Evolutionary conservation across 2,888 invertebrate genomes (phyloP).

Genomic region (Scrobipalpa costella): DNA sequence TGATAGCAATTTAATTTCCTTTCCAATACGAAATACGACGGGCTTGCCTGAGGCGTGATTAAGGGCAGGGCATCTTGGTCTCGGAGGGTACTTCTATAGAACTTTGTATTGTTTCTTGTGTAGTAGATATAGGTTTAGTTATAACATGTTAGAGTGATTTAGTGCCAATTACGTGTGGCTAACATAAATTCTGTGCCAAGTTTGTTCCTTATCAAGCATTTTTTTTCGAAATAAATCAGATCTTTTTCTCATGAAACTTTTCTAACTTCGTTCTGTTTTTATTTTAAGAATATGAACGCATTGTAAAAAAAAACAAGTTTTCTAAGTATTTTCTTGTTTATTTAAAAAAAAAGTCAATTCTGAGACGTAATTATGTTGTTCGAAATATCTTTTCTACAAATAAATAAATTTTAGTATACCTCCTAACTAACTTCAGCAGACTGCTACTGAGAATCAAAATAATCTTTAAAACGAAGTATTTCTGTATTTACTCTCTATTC

Average conservation of each 20-base stretch:
- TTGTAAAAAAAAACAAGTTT: too few relatives aligned
- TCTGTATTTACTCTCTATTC: background rate
- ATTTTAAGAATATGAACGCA: too few relatives aligned
- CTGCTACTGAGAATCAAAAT: constrained; percentile 1
- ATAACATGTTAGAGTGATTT: too few relatives aligned
- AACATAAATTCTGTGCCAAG: too few relatives aligned
- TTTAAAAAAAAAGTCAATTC: too few relatives aligned
- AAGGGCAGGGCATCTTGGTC: constrained; percentile 20
- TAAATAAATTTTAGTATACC: background rate
- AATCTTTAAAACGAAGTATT: background rate
- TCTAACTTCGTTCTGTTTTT: too few relatives aligned
- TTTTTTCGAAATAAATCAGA: too few relatives aligned
- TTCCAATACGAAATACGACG: constrained; percentile 23
- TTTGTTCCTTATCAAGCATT: too few relatives aligned
- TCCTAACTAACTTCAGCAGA: background rate
- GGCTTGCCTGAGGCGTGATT: constrained; percentile 11
- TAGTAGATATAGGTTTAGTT: background rate
- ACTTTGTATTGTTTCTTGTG: constrained; percentile 5
- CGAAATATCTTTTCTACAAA: background rate
- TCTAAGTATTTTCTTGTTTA: too few relatives aligned
- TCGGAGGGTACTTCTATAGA: constrained; percentile 1
- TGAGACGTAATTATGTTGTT: background rate
- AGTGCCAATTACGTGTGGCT: too few relatives aligned
- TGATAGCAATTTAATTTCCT: constrained; percentile 29
- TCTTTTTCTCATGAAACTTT: too few relatives aligned